A percentile compares a stretch with the other conserved stretches of the same genome.
Conservation (phyloP, 2,113 vertebrate species). For the Dipodomys ordii region DNA sequence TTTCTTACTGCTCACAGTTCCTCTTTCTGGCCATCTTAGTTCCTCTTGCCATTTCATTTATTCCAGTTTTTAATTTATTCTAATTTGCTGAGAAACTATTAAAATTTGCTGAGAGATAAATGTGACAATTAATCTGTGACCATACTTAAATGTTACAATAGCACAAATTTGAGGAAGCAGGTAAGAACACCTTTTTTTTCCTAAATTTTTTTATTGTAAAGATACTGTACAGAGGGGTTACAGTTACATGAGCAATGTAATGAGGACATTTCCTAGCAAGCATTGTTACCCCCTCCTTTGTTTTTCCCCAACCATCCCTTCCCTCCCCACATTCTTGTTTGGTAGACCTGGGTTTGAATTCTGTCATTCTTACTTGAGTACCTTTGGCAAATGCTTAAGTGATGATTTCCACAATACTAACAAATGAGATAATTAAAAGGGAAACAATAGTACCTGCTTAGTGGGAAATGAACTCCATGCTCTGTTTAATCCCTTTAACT, state of each 20-base stretch:
- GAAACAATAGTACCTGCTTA: neutral
- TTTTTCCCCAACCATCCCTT: too few species aligned
- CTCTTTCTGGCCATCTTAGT: neutral
- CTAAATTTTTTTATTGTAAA: too few species aligned
- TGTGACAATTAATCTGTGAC: too few species aligned
- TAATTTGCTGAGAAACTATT: neutral
- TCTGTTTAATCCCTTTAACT: neutral
- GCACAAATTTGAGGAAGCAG: neutral
- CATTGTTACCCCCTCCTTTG: too few species aligned
- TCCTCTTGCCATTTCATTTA: neutral
- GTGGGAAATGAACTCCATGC: neutral
- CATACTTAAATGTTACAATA: neutral
- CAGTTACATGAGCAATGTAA: too few species aligned
- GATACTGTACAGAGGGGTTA: too few species aligned
- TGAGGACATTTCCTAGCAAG: too few species aligned
- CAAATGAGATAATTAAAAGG: constrained; percentile 13
- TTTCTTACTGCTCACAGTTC: neutral
- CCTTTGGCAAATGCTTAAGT: neutral
- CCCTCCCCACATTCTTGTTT: neutral
- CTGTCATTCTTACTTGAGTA: neutral
- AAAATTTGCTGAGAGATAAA: neutral
- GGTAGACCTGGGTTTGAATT: constrained; percentile 1
- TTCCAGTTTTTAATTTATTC: neutral
- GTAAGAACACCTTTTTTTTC: too few species aligned
- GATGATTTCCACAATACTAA: constrained; percentile 2